These are phyloP conservation scores for Eurois occulta DNA, from an alignment of 2,888 invertebrate genomes.

Conservation along the genomic window DNA sequence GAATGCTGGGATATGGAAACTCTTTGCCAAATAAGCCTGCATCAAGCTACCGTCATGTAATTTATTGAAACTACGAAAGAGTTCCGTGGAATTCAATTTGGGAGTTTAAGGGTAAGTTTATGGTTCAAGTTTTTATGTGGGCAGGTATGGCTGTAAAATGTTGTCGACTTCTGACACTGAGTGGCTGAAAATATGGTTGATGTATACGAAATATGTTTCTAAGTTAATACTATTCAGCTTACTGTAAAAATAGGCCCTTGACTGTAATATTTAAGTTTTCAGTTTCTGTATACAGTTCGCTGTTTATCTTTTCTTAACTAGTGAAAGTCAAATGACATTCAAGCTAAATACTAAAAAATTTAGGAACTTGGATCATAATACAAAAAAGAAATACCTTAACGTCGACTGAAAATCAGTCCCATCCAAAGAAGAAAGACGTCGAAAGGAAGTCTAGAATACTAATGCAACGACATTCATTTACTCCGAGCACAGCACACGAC, in stretches of 20 bases:
- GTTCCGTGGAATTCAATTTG: constrained; percentile 39
- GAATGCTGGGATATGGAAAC: constrained; percentile 59
- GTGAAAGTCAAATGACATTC: neutral
- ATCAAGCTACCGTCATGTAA: constrained; percentile 53
- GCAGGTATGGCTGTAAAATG: constrained; percentile 2
- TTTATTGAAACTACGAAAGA: constrained; percentile 56
- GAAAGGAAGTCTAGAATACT: constrained; percentile 38
- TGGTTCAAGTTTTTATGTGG: constrained; percentile 22
- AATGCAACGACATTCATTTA: constrained; percentile 43
- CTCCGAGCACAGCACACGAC: constrained; percentile 26
- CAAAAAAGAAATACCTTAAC: constrained; percentile 31
- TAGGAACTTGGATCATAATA: neutral
- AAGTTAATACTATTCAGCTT: neutral
- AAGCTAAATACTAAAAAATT: neutral
- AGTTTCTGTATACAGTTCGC: neutral
- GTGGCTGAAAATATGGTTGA: neutral
- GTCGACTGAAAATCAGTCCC: constrained; percentile 28
- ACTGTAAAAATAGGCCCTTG: no score
- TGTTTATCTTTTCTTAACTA: neutral
- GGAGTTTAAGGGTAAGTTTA: constrained; percentile 17
- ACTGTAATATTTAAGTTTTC: neutral
- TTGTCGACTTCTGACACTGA: neutral
- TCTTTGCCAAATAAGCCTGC: constrained; percentile 65
- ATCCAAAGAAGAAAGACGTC: constrained; percentile 18
- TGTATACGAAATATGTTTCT: neutral